These are phyloP conservation scores for Myanophis thanlyinensis DNA, from an alignment of 2,113 vertebrate genomes.

Conservation along the genomic window DNA sequence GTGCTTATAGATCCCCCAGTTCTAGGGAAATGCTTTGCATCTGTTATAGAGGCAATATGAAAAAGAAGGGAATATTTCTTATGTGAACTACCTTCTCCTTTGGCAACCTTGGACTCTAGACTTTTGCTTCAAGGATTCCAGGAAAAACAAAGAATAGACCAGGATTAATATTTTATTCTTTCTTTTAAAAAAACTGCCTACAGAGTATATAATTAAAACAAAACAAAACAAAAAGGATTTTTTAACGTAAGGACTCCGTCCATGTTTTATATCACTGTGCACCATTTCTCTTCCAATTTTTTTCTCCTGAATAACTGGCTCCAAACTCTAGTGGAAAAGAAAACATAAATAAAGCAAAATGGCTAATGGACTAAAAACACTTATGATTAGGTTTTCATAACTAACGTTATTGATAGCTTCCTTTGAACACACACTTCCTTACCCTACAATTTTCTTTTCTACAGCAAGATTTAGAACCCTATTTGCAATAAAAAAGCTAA, in stretches of 20 bases:
- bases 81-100: background rate
- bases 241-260: constrained; percentile 56
- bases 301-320: constrained; percentile 68
- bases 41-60: background rate
- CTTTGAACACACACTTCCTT: constrained; percentile 52
- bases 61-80: background rate
- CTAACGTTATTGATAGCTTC: constrained; percentile 73
- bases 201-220: constrained; percentile 48
- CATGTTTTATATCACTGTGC: constrained; percentile 65
- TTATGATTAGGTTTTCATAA: constrained; percentile 78
- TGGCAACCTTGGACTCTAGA: background rate
- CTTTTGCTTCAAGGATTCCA: constrained; percentile 41
- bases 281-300: constrained; percentile 66
- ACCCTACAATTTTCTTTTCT: constrained; percentile 68
- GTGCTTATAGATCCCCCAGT: background rate
- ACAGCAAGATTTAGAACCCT: constrained; percentile 77
- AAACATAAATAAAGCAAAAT: constrained; percentile 75
- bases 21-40: background rate
- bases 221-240: constrained; percentile 53
- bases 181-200: constrained; percentile 12
- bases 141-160: constrained; percentile 23
- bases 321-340: constrained; percentile 68
- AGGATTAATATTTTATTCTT: constrained; percentile 13
- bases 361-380: constrained; percentile 78
- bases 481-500: constrained; percentile 74